A percentile compares a stretch with the other conserved stretches of the same genome.
These are phyloP conservation scores for Anneissia japonica DNA, from an alignment of 35 echinoderm and acorn worm genomes.

Conservation along the genomic window DNA sequence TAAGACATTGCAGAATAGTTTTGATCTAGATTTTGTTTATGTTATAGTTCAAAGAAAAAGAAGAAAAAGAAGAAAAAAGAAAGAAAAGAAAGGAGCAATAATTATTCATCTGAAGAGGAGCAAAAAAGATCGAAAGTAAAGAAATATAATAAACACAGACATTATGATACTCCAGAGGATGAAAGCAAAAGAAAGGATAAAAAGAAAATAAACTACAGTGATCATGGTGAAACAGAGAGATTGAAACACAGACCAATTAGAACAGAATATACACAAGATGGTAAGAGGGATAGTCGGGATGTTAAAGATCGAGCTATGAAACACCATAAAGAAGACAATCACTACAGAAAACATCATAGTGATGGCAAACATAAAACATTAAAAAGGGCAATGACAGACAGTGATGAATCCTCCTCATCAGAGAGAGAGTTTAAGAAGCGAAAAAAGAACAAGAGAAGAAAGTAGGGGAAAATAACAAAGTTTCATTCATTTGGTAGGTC, in stretches of 20 bases:
- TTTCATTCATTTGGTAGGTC: too few relatives aligned
- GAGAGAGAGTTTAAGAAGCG: not conserved
- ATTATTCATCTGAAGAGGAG: not conserved
- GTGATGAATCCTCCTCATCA: not conserved
- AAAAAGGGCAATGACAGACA: not conserved
- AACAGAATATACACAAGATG: too few relatives aligned
- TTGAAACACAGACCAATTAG: not conserved
- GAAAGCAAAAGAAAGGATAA: not conserved
- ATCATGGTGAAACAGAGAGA: not conserved
- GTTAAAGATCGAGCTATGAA: not conserved
- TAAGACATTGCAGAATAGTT: too few relatives aligned
- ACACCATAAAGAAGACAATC: not conserved
- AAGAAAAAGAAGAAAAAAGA: not conserved
- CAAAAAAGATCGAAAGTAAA: not conserved
- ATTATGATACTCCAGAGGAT: not conserved
- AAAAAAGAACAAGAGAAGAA: not conserved
- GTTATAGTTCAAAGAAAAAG: not conserved
- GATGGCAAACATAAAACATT: not conserved
- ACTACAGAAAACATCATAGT: not conserved
- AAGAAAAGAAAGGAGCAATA: not conserved
- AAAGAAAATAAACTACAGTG: not conserved
- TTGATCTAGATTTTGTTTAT: too few relatives aligned
- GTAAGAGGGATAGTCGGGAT: too few relatives aligned
- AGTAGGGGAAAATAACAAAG: not conserved
- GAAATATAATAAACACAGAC: not conserved